Base-by-base conservation (phyloP, 2,888 invertebrate genomes). In the Imbricaverruca yamaguchii region DNA sequence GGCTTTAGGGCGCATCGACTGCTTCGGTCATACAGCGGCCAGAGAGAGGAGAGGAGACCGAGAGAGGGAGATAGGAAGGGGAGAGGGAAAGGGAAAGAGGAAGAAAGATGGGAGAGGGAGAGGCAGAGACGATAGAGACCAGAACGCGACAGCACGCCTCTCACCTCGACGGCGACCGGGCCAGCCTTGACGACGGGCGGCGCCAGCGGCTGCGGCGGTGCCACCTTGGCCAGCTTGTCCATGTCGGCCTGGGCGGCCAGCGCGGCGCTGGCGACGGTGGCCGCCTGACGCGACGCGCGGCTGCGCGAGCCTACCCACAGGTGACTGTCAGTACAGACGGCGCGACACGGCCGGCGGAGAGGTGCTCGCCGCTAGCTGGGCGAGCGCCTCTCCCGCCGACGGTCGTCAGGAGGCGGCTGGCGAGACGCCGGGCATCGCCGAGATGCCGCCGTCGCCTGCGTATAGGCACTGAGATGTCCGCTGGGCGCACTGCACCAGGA, bases 211-310 rank as follows among this genome's bases (percentile, higher is more conserved):
- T 39, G 74, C 74, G 53, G 74, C 74, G 25, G 6, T 1, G 25
- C n/a, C 80, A 25, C 25, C 57, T 80, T 59, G 25, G 25, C 25
- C n/a, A 39, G 55, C 57, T 80, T 59, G 59, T 63, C 61, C 61
- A 80, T 63, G 59, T 80, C 80, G 63, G 80, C 80, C 88, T 92
- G 90, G 80, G 85, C 86, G 81, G 85, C 89, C 86, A 81, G 87
- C 87, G 86, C 83, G 80, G 69, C 83, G 84, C 57, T 63, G 84
- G 59, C 80, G 69, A 81, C 81, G 79, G 74, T 53, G 0, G 74
- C 74, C 15, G 74, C 74, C 74, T 74, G 74, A 13, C 74, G 74
- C 0, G 80, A 80, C 65, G 81, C 39, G 65, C 59, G 80, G 82
- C 67, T 85, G 59, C 86, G 74, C 8, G 74, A 74, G 53, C 74